Evolutionary conservation across 2,113 vertebrate genomes (phyloP).

Genomic region (Epinephelus cyanopodus): DNA sequence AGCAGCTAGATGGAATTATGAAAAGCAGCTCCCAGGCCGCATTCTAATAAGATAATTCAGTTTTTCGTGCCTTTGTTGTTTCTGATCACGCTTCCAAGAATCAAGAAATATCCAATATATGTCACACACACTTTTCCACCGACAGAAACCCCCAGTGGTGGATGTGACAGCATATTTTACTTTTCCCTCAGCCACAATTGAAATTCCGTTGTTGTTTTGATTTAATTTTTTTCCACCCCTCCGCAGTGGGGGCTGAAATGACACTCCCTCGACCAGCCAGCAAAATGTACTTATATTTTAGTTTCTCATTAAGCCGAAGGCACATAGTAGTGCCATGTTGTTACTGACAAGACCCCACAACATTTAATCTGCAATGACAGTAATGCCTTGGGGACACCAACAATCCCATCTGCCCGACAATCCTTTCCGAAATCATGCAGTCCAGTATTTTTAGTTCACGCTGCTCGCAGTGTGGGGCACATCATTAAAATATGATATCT

Average conservation of each 20-base stretch:
- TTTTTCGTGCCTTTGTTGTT: slow-evolving; percentile 28
- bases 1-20: slow-evolving; percentile 27
- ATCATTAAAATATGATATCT: slow-evolving; percentile 53
- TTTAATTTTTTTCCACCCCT: neutral
- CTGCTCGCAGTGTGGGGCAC: neutral
- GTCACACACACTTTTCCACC: neutral
- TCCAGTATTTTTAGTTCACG: slow-evolving; percentile 33
- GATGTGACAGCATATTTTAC: slow-evolving; percentile 32
- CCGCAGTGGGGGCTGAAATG: neutral
- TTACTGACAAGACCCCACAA: slow-evolving; percentile 27
- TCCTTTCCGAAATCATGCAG: slow-evolving; percentile 7
- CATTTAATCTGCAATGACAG: slow-evolving; percentile 37
- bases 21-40: slow-evolving; percentile 26
- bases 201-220: slow-evolving; percentile 21
- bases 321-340: slow-evolving; percentile 15
- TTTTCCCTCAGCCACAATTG: slow-evolving; percentile 19
- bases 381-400: neutral
- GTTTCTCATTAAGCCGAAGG: slow-evolving; percentile 29
- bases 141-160: neutral
- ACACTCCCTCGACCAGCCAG: neutral
- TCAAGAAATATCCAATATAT: neutral
- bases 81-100: slow-evolving; percentile 24
- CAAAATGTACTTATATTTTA: slow-evolving; percentile 9
- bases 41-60: slow-evolving; percentile 28
- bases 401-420: slow-evolving; percentile 40